Evolutionary conservation across 2,797 vertebrate species (phyloP).

Genomic region (Sciurus carolinensis): DNA sequence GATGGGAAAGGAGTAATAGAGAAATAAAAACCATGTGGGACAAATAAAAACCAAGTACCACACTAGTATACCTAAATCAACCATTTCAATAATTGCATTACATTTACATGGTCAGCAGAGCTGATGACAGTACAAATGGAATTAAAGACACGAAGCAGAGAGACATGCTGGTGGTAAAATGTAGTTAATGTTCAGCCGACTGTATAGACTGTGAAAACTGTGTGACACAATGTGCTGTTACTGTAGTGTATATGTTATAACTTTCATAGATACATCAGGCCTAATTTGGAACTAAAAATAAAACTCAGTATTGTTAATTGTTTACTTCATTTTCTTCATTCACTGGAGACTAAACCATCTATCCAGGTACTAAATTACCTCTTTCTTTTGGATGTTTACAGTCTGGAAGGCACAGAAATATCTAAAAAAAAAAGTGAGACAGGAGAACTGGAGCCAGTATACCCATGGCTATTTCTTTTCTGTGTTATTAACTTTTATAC

Average conservation of each 20-base stretch:
- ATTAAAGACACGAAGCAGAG: not conserved
- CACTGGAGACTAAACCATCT: not conserved
- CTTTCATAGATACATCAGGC: not conserved
- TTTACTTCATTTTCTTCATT: conserved; percentile 17
- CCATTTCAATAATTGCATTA: not conserved
- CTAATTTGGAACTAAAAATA: not conserved
- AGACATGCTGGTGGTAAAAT: not conserved
- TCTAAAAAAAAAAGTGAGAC: conserved; percentile 54
- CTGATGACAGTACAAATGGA: not conserved
- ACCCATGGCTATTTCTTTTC: conserved; percentile 32
- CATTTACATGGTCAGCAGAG: not conserved
- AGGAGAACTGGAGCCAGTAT: not conserved
- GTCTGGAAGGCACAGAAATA: conserved; percentile 41
- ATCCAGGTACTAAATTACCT: conserved; percentile 37
- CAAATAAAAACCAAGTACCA: not conserved
- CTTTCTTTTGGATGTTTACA: conserved; percentile 62
- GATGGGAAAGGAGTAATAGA: not conserved
- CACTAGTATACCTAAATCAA: not conserved
- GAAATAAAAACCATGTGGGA: not conserved
- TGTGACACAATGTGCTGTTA: not conserved
- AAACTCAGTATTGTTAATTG: not conserved
- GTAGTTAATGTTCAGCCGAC: not conserved
- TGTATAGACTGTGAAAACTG: not conserved
- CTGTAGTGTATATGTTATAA: not conserved
- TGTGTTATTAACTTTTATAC: conserved; percentile 60